Conservation (phyloP, 2,113 vertebrate genomes). For the Diphyllodes magnificus region DNA sequence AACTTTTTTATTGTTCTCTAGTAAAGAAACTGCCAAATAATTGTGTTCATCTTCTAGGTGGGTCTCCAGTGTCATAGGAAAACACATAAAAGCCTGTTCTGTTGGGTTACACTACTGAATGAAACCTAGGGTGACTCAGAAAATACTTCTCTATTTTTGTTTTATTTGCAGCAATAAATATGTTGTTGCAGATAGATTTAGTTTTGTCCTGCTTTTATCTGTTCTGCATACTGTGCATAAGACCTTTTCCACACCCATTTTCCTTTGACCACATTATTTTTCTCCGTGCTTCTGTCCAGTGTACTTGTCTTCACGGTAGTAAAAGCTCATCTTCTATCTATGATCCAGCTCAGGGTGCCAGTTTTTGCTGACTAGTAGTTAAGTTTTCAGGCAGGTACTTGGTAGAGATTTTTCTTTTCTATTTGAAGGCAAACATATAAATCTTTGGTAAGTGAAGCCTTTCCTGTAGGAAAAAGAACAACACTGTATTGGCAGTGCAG, state of each 20-base stretch:
- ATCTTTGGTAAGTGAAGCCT: background rate
- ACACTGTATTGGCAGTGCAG: background rate
- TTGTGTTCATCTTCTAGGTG: background rate
- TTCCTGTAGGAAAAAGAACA: background rate
- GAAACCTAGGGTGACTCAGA: background rate
- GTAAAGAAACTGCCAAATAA: background rate
- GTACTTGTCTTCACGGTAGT: background rate
- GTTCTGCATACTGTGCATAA: background rate
- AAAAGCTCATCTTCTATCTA: background rate
- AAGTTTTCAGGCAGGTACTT: background rate
- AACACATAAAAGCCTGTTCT: background rate
- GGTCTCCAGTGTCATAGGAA: background rate
- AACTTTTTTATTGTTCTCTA: background rate
- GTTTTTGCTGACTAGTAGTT: background rate
- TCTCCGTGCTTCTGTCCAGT: background rate
- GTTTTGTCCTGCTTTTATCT: background rate
- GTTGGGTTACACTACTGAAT: background rate
- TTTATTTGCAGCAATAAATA: background rate
- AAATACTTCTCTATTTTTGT: background rate
- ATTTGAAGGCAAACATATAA: background rate
- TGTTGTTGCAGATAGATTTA: background rate
- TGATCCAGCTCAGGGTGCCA: background rate
- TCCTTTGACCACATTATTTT: background rate
- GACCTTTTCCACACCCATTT: background rate
- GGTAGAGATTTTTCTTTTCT: background rate